A percentile compares a stretch with the other conserved stretches of the same genome.
phyloP scores from a whole-genome alignment of 2,113 vertebrate species.

The Amia ocellicauda region DNA sequence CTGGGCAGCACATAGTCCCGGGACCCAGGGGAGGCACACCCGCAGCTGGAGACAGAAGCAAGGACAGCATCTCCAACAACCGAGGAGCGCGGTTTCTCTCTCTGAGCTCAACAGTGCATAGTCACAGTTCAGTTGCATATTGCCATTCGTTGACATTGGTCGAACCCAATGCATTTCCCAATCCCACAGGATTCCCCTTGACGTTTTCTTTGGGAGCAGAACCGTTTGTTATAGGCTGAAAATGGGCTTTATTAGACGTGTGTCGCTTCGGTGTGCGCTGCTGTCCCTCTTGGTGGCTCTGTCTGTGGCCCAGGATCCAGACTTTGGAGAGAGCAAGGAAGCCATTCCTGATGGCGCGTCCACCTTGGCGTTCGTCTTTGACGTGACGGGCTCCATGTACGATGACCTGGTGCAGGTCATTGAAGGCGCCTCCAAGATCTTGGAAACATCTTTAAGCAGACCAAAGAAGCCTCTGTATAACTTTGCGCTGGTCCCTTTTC shows the following conservation, averaged over 20 bases:
- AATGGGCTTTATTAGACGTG: constrained; percentile 47
- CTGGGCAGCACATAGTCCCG: constrained; percentile 14
- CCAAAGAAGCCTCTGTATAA: constrained; percentile 87
- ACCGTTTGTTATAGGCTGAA: constrained; percentile 8
- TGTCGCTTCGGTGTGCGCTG: constrained; percentile 35
- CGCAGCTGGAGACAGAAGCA: background rate
- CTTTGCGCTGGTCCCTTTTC: constrained; percentile 94
- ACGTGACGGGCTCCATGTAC: constrained; percentile 98
- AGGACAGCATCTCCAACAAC: constrained; percentile 25
- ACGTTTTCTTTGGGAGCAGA: constrained; percentile 17
- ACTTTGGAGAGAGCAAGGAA: constrained; percentile 37
- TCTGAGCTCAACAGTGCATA: background rate
- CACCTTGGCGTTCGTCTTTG: constrained; percentile 96
- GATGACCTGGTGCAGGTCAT: constrained; percentile 97
- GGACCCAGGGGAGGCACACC: constrained; percentile 4
- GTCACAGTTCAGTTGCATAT: too few relatives aligned
- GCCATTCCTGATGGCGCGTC: constrained; percentile 88
- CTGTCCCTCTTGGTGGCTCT: constrained; percentile 48
- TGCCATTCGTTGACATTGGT: background rate
- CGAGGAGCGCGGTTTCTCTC: background rate
- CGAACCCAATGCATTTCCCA: constrained; percentile 40
- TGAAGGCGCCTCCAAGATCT: constrained; percentile 94
- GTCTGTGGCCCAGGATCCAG: constrained; percentile 54
- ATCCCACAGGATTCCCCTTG: constrained; percentile 17
- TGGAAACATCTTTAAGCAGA: constrained; percentile 92